Conservation (phyloP, 2,113 vertebrate species). For the Ramphastos sulfuratus region DNA sequence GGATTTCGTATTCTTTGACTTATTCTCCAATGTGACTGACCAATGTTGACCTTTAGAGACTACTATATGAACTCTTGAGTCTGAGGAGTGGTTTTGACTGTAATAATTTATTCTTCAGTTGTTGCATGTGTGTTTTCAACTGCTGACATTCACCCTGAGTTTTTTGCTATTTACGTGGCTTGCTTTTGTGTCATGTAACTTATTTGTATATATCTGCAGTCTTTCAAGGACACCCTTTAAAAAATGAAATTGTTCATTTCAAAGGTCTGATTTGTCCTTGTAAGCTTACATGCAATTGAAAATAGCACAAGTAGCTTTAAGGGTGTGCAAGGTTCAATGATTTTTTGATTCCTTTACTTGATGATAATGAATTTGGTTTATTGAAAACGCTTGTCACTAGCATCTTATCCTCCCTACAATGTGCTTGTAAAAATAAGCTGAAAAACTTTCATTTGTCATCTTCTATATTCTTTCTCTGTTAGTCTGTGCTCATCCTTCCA, state of each 20-base stretch:
- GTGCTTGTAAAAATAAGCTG: not conserved
- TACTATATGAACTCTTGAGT: slow-evolving; percentile 24
- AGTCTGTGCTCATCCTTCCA: not conserved
- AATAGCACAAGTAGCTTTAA: not conserved
- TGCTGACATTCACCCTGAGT: slow-evolving; percentile 30
- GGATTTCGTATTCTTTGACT: slow-evolving; percentile 27
- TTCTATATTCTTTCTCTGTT: not conserved
- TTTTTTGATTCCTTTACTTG: not conserved
- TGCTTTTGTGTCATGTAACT: not conserved
- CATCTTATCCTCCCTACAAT: not conserved
- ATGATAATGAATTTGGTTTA: not conserved
- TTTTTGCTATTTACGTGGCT: slow-evolving; percentile 28
- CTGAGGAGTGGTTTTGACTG: slow-evolving; percentile 37
- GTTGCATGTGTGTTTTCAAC: slow-evolving; percentile 42
- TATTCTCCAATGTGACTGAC: slow-evolving; percentile 15
- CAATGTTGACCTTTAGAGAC: slow-evolving; percentile 49
- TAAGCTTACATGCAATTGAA: not conserved
- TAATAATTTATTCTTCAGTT: slow-evolving; percentile 40
- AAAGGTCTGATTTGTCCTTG: slow-evolving; percentile 34
- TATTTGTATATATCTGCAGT: not conserved
- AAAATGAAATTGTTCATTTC: slow-evolving; percentile 2
- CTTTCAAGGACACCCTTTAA: slow-evolving; percentile 47
- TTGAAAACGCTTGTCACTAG: not conserved
- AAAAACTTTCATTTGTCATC: not conserved
- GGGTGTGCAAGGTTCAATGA: not conserved